These are phyloP conservation scores for Clusia tigrina DNA, from an alignment of 2,888 invertebrate genomes.

Conservation along the genomic window DNA sequence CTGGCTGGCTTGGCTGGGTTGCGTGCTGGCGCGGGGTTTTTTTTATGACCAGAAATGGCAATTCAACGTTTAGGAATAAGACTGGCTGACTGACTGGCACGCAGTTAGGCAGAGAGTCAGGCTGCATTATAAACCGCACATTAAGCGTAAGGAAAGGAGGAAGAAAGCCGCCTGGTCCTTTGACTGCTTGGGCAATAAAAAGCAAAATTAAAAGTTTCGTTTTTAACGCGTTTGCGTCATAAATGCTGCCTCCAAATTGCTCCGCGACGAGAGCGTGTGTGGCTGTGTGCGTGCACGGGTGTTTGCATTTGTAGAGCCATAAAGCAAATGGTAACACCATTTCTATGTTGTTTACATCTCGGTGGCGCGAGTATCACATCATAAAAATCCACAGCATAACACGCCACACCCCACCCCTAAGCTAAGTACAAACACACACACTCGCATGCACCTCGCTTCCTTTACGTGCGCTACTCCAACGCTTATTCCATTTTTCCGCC, in stretches of 20 bases:
- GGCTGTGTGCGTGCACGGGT: no score
- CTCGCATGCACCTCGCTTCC: no score
- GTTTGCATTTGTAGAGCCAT: neutral
- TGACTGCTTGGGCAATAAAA: neutral
- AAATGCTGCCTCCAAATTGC: no score
- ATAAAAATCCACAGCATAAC: neutral
- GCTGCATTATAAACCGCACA: neutral
- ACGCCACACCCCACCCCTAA: neutral
- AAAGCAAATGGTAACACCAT: neutral
- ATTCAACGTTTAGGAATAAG: neutral
- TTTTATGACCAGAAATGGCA: slow-evolving; percentile 9
- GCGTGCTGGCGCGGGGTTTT: no score
- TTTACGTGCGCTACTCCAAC: no score
- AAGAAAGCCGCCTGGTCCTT: neutral
- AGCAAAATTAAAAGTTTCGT: slow-evolving; percentile 6
- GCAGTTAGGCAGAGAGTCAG: neutral
- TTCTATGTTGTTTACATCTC: neutral
- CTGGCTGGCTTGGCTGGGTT: no score
- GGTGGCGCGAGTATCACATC: neutral
- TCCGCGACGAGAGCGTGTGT: no score
- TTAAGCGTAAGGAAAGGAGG: neutral
- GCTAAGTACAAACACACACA: neutral
- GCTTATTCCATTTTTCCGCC: neutral
- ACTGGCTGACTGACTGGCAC: neutral
- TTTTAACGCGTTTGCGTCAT: neutral